A percentile compares a stretch with the other conserved stretches of the same genome.
Evolutionary conservation across 1,140 invertebrate genomes (phyloP).

Genomic region (Bombus polaris): DNA sequence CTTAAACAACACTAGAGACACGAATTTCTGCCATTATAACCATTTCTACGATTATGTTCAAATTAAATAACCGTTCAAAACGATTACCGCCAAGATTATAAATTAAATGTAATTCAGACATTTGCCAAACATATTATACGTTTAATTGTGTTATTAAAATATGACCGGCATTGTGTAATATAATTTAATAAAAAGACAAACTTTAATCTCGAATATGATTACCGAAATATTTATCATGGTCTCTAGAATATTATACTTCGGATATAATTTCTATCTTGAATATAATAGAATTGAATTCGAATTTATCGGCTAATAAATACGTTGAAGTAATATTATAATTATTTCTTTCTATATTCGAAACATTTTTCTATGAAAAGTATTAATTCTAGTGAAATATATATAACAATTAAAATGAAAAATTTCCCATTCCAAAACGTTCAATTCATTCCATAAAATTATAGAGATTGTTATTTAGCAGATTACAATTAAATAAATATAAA

Average conservation of each 20-base stretch:
- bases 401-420: not conserved
- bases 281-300: not conserved
- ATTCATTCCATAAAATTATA: not conserved
- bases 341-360: not conserved
- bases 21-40: slow-evolving; percentile 75
- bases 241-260: slow-evolving; percentile 1
- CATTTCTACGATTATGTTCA: slow-evolving; percentile 67
- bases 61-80: slow-evolving; percentile 44
- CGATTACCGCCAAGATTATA: too few relatives aligned
- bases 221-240: slow-evolving; percentile 5
- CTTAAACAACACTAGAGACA: slow-evolving; percentile 73
- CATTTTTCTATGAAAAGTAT: not conserved
- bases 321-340: not conserved
- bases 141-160: not conserved
- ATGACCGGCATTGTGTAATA: not conserved
- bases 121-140: not conserved
- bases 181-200: not conserved
- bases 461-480: not conserved
- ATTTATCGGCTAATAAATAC: not conserved
- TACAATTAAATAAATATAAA: not conserved
- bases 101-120: not conserved
- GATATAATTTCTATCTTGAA: not conserved
- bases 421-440: not conserved
- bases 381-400: not conserved
- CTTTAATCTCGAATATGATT: slow-evolving; percentile 41